Base-by-base conservation (phyloP, 2,113 vertebrate species). In the Pollimyrus isidori region DNA sequence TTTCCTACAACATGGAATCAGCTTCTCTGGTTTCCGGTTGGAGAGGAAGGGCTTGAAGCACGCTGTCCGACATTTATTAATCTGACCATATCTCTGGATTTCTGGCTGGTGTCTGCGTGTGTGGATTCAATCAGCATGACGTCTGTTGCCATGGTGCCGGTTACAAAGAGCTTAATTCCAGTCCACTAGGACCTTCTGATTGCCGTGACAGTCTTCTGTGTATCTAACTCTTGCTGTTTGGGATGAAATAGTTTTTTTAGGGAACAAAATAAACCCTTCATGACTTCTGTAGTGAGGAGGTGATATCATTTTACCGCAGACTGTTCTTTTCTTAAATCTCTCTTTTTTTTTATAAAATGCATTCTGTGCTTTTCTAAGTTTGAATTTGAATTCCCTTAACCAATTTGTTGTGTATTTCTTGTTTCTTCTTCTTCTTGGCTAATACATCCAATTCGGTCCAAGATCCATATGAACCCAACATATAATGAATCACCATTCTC, bases 41-140 rank as follows among this genome's bases (percentile, higher is more conserved):
- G 92, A 91, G 91, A 91, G 91, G 90, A 87, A 91, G 89, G 89
- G 92, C 90, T 91, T 86, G 85, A 91, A 92, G 90, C 89, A 58
- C 88, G 91, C 91, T 92, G 91, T 92, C 91, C 92, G 91, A 91
- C 91, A 89, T 92, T 92, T 93, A 92, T 93, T 93, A 93, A 92
- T 92, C 89, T 89, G 89, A 88, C 90, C 91, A 92, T 92, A 91
- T 93, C 91, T 92, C 65, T 90, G 76, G 84, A 88, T 89, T 84
- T 91, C 48, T 88, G 89, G 89, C 85, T 89, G 90, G 88, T 91
- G 89, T 88, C 83, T 56, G 65, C 88, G 87, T 90, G 80, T 89
- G 80, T 86, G 83, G 53, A 90, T 90, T 92, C 91, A 91, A 91
- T 91, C 90, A 91, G 89, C 89, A 90, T 91, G 90, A 92, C 89